Evolutionary conservation across 2,888 invertebrate genomes (phyloP).

Genomic region (Imbricaverruca yamaguchii): DNA sequence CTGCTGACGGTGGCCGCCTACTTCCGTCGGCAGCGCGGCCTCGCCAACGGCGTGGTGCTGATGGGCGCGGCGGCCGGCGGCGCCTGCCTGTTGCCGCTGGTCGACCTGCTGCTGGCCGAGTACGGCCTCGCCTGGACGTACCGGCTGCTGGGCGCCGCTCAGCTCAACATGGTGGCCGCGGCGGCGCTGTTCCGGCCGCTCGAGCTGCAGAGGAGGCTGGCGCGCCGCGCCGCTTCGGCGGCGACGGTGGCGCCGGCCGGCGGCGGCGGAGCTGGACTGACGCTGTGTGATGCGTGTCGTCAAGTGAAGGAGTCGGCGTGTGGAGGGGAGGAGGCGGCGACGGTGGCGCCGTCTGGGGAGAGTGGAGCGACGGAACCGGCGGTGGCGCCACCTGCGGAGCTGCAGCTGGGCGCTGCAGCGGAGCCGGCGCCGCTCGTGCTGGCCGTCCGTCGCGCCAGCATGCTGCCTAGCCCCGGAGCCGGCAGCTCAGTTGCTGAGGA

Average conservation of each 20-base stretch:
- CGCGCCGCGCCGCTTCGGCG: background rate
- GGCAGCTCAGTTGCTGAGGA: no score
- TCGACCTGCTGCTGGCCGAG: background rate
- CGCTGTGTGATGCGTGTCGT: no score
- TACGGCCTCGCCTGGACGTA: conserved; percentile 1
- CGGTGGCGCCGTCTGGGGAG: no score
- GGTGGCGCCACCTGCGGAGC: no score
- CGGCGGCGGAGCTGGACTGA: no score
- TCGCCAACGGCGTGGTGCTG: background rate
- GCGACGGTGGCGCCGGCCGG: background rate
- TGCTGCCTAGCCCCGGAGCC: background rate
- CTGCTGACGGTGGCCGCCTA: conserved; percentile 4
- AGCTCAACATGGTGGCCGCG: conserved; percentile 1
- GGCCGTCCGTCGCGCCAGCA: background rate
- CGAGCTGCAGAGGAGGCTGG: background rate
- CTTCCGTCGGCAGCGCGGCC: background rate
- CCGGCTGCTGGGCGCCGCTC: background rate
- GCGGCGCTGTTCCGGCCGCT: background rate
- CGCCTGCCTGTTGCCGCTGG: conserved; percentile 1
- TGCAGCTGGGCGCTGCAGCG: background rate
- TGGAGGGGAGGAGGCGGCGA: background rate
- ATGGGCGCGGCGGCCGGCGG: conserved; percentile 3
- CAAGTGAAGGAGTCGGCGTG: no score
- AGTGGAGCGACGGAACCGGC: no score
- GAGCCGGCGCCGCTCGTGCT: background rate